A percentile compares a stretch with the other conserved stretches of the same genome.
Conservation (phyloP, 2,888 invertebrate species). For the Polydrusus tereticollis region DNA sequence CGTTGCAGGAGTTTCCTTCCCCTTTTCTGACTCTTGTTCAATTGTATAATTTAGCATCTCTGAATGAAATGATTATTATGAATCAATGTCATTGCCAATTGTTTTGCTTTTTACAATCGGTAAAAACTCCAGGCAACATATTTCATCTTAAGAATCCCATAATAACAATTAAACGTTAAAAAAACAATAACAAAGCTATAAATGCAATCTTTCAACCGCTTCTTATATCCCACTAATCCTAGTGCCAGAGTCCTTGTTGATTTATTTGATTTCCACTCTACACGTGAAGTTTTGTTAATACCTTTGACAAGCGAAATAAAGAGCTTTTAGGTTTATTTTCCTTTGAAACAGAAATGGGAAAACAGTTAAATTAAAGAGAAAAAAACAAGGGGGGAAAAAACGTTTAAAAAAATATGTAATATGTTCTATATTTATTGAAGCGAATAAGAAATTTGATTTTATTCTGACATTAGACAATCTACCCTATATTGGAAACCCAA, state of each 20-base stretch:
- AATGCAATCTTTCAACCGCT: slow-evolving; percentile 35
- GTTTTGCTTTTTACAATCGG: too few species aligned
- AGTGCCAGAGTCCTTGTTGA: slow-evolving; percentile 30
- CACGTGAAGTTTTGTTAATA: slow-evolving; percentile 21
- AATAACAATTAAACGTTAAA: slow-evolving; percentile 22
- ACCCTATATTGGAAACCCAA: too few species aligned
- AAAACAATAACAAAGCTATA: slow-evolving; percentile 37
- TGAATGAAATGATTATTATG: too few species aligned
- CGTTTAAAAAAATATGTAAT: not conserved
- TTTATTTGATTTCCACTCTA: slow-evolving; percentile 41
- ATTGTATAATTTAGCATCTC: too few species aligned
- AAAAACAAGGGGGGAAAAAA: not conserved
- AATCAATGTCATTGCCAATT: too few species aligned
- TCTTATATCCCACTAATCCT: slow-evolving; percentile 33
- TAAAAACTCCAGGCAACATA: not conserved
- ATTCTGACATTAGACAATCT: too few species aligned
- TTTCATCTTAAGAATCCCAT: not conserved
- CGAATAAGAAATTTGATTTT: not conserved
- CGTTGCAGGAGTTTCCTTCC: too few species aligned
- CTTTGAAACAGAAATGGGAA: not conserved
- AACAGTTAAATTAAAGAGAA: not conserved
- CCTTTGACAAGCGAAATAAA: slow-evolving; percentile 18
- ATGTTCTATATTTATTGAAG: not conserved
- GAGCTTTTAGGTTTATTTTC: slow-evolving; percentile 18
- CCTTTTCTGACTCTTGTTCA: too few species aligned